phyloP scores from a whole-genome alignment of 1,140 invertebrate species.

The Bilobella aurantiaca region DNA sequence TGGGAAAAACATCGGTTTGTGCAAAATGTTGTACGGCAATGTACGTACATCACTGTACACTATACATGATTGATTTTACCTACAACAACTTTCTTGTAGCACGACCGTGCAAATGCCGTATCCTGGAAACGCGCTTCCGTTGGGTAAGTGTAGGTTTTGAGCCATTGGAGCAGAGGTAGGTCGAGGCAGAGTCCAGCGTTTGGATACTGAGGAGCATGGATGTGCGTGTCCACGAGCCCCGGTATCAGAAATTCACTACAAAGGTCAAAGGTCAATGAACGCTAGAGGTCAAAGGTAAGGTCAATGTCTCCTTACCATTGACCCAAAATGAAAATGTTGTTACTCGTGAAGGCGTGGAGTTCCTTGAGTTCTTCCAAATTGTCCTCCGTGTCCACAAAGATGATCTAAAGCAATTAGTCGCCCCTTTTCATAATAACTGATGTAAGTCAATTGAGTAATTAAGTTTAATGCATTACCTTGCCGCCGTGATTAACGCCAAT shows the following conservation, averaged over 20 bases:
- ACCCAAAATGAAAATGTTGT: constrained; percentile 39
- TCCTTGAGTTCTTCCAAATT: constrained; percentile 36
- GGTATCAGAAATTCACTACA: constrained; percentile 63
- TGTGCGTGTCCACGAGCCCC: constrained; percentile 77
- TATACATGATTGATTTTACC: constrained; percentile 40
- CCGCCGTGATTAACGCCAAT: constrained; percentile 42
- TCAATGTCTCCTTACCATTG: constrained; percentile 35
- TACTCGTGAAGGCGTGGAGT: constrained; percentile 34
- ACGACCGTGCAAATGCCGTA: constrained; percentile 53
- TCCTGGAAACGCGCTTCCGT: constrained; percentile 63
- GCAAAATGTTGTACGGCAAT: neutral
- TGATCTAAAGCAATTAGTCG: constrained; percentile 26
- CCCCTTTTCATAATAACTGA: constrained; percentile 4
- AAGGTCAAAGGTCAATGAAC: neutral
- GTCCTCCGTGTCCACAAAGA: constrained; percentile 37
- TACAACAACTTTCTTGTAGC: constrained; percentile 70
- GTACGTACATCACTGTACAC: neutral
- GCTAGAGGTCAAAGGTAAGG: neutral
- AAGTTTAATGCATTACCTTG: constrained; percentile 33
- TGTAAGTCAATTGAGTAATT: neutral
- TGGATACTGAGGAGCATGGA: constrained; percentile 77
- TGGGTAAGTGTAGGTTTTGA: constrained; percentile 76
- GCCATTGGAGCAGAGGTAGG: constrained; percentile 67
- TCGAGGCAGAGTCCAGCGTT: constrained; percentile 73
- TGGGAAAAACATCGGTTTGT: constrained; percentile 27